phyloP scores from a whole-genome alignment of 2,888 invertebrate species.

The Tenthredo livida region DNA sequence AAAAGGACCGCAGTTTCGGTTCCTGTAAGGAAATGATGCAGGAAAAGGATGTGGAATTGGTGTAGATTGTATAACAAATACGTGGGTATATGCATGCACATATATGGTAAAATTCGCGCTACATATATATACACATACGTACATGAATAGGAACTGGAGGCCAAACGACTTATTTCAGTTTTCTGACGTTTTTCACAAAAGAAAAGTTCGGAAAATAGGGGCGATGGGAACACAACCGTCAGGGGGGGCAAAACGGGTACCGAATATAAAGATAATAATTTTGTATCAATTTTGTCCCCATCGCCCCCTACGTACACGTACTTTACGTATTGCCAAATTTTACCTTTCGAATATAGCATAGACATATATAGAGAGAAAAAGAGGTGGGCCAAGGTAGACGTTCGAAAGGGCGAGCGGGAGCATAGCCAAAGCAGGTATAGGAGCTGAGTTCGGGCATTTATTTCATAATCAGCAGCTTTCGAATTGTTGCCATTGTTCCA shows the following conservation, averaged over 20 bases:
- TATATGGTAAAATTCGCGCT: background rate
- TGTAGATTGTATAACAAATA: background rate
- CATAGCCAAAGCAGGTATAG: slow-evolving; percentile 24
- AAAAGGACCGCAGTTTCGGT: slow-evolving; percentile 37
- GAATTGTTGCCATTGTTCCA: slow-evolving; percentile 71
- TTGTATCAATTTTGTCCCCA: no score
- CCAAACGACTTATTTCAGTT: no score
- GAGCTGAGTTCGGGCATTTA: slow-evolving; percentile 68
- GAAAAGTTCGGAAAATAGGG: no score
- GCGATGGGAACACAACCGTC: no score
- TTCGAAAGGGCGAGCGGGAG: background rate
- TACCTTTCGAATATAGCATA: background rate
- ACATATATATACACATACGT: background rate
- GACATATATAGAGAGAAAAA: background rate
- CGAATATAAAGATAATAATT: no score
- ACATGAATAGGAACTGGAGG: no score
- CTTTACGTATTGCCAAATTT: slow-evolving; percentile 18
- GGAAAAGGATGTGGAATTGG: slow-evolving; percentile 42
- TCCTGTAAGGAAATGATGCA: background rate
- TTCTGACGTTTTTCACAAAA: no score
- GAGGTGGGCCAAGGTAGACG: slow-evolving; percentile 25
- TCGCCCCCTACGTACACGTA: no score
- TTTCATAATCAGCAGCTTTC: slow-evolving; percentile 76
- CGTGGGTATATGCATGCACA: background rate
- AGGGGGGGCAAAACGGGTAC: no score